These are phyloP conservation scores for Cosmopolites sordidus DNA, from an alignment of 2,888 invertebrate species.

Conservation along the genomic window DNA sequence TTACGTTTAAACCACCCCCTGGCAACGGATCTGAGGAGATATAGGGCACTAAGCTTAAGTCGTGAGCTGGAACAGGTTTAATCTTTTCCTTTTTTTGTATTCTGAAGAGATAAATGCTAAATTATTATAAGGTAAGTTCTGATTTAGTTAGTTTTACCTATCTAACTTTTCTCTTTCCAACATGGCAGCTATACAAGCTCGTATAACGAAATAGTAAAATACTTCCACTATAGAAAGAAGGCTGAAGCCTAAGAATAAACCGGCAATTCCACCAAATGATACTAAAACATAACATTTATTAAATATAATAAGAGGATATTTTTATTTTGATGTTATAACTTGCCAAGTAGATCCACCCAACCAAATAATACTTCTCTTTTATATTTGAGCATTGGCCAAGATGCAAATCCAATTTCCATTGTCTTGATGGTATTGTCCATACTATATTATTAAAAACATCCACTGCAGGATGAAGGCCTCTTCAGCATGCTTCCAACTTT, in stretches of 20 bases:
- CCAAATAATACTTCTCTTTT: constrained; percentile 78
- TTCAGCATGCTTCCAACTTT: no score
- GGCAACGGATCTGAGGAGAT: constrained; percentile 38
- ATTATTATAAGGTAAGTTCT: no score
- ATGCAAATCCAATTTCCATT: constrained; percentile 64
- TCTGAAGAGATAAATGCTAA: constrained; percentile 37
- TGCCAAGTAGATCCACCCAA: constrained; percentile 76
- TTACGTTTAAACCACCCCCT: constrained; percentile 35
- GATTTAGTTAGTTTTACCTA: no score
- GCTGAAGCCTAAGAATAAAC: constrained; percentile 70
- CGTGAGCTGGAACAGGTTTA: constrained; percentile 39
- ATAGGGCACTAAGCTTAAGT: constrained; percentile 45
- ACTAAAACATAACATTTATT: constrained; percentile 46
- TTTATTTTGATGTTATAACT: constrained; percentile 26
- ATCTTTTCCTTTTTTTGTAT: constrained; percentile 48
- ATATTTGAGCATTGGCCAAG: constrained; percentile 75
- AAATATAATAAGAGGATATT: constrained; percentile 3
- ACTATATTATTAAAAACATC: not conserved
- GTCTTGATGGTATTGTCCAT: not conserved
- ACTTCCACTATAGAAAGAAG: constrained; percentile 72
- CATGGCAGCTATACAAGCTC: constrained; percentile 51
- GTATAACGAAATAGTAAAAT: constrained; percentile 70
- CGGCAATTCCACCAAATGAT: constrained; percentile 63
- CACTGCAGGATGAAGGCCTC: no score
- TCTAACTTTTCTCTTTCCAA: not conserved